Conservation (phyloP, 2,888 invertebrate species). For the Polietes domitor region DNA sequence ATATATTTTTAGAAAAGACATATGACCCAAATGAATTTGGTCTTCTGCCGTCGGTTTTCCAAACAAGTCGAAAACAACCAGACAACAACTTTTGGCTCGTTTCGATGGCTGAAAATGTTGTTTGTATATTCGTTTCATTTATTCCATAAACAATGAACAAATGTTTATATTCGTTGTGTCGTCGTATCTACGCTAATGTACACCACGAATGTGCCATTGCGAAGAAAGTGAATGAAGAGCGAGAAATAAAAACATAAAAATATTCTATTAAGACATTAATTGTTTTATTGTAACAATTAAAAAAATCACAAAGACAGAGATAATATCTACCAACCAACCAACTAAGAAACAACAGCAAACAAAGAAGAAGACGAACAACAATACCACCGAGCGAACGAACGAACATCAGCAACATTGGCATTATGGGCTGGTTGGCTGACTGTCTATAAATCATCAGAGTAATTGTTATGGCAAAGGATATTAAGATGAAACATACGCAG, state of each 20-base stretch:
- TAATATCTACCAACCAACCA: not conserved
- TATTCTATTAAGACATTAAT: constrained; percentile 26
- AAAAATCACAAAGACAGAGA: not conserved
- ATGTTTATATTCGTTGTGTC: not conserved
- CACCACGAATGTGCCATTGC: not conserved
- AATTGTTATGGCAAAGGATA: constrained; percentile 14
- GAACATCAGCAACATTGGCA: constrained; percentile 1
- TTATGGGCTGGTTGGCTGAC: not conserved
- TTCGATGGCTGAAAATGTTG: not conserved
- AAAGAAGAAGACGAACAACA: not conserved
- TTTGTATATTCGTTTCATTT: not conserved
- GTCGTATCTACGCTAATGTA: not conserved
- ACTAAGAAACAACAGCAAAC: not conserved
- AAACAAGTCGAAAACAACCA: not conserved
- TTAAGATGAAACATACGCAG: not conserved
- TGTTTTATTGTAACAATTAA: constrained; percentile 27
- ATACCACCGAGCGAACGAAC: not conserved
- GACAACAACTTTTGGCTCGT: not conserved
- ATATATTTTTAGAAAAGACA: constrained; percentile 20
- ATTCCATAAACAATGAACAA: constrained; percentile 18
- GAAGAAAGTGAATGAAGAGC: constrained; percentile 3
- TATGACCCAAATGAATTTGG: constrained; percentile 6
- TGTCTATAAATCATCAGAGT: not conserved
- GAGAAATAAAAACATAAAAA: not conserved
- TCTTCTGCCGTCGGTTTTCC: not conserved